Conservation (phyloP, 2,113 vertebrate species). For the Thunnus maccoyii region DNA sequence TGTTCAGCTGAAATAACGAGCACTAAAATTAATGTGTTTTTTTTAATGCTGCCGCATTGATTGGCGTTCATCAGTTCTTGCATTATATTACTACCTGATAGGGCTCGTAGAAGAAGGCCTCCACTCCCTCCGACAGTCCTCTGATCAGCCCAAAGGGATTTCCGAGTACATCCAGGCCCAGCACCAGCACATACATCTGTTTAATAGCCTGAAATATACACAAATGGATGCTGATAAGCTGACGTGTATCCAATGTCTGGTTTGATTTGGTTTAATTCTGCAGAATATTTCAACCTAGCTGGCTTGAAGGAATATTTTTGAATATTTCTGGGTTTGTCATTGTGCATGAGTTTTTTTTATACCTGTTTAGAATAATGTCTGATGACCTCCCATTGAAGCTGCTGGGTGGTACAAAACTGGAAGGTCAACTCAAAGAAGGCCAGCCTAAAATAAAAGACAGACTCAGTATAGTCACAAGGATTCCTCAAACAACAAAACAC, state of each 20-base stretch:
- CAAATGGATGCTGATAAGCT: not conserved
- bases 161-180: conserved; percentile 98
- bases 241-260: not conserved
- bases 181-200: conserved; percentile 97
- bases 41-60: not conserved
- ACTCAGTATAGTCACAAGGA: not conserved
- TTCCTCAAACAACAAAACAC: not conserved
- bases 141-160: conserved; percentile 97
- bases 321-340: not conserved
- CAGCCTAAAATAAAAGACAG: conserved; percentile 82
- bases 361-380: conserved; percentile 97
- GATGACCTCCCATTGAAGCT: conserved; percentile 92
- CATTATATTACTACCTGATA: conserved; percentile 89
- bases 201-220: conserved; percentile 91
- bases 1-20: not conserved
- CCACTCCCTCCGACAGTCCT: conserved; percentile 96
- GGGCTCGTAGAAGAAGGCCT: conserved; percentile 98
- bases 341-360: conserved; percentile 7
- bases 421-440: conserved; percentile 93
- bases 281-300: not conserved
- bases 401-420: conserved; percentile 91
- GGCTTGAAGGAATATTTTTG: not conserved
- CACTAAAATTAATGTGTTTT: not conserved
- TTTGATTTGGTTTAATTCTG: not conserved
- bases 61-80: not conserved